These are phyloP conservation scores for Xenentodon cancila DNA, from an alignment of 2,797 vertebrate genomes.

Conservation along the genomic window DNA sequence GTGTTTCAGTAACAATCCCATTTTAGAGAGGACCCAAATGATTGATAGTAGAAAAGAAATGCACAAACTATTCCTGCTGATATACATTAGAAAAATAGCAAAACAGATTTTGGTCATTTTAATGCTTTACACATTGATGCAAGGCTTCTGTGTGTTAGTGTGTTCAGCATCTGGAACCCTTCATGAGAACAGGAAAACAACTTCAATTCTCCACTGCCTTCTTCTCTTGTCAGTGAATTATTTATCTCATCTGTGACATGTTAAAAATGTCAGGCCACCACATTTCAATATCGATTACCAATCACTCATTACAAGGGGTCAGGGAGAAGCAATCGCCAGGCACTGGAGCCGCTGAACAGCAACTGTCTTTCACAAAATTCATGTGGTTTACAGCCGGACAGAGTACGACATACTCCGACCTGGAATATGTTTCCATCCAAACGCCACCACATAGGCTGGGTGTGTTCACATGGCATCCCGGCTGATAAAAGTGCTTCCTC, in stretches of 20 bases:
- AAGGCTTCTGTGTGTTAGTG: constrained; percentile 67
- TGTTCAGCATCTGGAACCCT: constrained; percentile 54
- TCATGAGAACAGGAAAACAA: constrained; percentile 38
- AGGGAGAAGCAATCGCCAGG: constrained; percentile 58
- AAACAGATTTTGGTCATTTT: constrained; percentile 85
- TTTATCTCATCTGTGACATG: constrained; percentile 50
- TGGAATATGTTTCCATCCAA: constrained; percentile 8
- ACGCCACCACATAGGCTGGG: not conserved
- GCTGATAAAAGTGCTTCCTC: constrained; percentile 26
- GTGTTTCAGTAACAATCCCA: constrained; percentile 90
- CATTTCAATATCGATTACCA: constrained; percentile 52
- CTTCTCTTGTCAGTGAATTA: constrained; percentile 62
- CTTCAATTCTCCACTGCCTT: constrained; percentile 41
- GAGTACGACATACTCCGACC: not conserved
- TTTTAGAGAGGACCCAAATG: constrained; percentile 58
- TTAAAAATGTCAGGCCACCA: constrained; percentile 52
- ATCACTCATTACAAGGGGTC: constrained; percentile 58
- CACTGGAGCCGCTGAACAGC: constrained; percentile 66
- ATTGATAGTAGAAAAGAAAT: constrained; percentile 75
- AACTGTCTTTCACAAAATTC: constrained; percentile 18
- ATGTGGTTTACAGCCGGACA: constrained; percentile 8
- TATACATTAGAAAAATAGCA: constrained; percentile 66
- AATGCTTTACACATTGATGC: constrained; percentile 66
- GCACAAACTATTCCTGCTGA: constrained; percentile 63
- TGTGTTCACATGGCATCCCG: constrained; percentile 14